Conservation (phyloP, 1,140 invertebrate genomes). For the Tenebrio molitor region DNA sequence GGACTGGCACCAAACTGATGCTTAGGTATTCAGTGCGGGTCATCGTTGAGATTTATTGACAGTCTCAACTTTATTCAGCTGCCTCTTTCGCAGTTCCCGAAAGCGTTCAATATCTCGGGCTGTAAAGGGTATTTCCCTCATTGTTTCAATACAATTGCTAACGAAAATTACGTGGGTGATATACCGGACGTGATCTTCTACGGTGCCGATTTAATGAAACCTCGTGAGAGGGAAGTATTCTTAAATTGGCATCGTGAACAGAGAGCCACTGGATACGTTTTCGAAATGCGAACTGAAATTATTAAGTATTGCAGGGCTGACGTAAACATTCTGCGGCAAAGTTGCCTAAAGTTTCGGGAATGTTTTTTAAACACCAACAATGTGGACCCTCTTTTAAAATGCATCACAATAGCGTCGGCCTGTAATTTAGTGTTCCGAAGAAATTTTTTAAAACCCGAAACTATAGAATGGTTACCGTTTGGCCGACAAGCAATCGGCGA, state of each 20-base stretch:
- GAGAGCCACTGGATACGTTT: not conserved
- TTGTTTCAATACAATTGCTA: conserved; percentile 48
- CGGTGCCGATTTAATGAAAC: conserved; percentile 36
- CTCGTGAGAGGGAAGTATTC: conserved; percentile 5
- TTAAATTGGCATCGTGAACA: conserved; percentile 32
- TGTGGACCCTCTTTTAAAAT: not conserved
- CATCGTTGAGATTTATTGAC: conserved; percentile 42
- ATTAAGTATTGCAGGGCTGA: conserved; percentile 46
- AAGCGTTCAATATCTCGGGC: conserved; percentile 15
- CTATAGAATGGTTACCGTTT: not conserved
- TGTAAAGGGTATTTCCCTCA: conserved; percentile 52
- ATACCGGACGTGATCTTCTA: conserved; percentile 43
- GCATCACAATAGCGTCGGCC: not conserved
- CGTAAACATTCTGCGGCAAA: not conserved
- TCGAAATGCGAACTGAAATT: not conserved
- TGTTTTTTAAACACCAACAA: not conserved
- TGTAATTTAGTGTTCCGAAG: not conserved
- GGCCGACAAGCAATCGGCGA: not conserved
- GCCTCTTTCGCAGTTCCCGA: conserved; percentile 30
- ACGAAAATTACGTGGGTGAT: conserved; percentile 43
- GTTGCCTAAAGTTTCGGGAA: no score
- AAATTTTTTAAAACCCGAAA: not conserved
- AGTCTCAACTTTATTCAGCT: conserved; percentile 42
- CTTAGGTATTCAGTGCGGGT: not conserved
- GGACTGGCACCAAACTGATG: conserved; percentile 21